Evolutionary conservation across 2,797 vertebrate species (phyloP).

Genomic region (Malurus leucopterus): DNA sequence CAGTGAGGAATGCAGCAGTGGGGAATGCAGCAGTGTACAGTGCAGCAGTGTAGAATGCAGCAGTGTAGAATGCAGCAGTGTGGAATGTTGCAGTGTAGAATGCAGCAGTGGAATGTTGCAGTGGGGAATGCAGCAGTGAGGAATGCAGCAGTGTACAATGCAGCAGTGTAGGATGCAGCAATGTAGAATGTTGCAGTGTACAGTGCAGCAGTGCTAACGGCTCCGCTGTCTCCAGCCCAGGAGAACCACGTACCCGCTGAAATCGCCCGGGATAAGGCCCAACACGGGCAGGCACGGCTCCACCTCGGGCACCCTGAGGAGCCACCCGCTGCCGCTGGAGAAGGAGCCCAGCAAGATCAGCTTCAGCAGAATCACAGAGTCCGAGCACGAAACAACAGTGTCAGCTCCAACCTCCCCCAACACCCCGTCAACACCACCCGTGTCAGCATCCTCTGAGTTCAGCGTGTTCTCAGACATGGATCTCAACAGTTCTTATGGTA

Average conservation of each 20-base stretch:
- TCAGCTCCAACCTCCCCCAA: constrained; percentile 91
- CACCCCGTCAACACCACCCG: constrained; percentile 87
- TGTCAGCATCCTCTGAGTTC: constrained; percentile 89
- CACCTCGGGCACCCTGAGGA: constrained; percentile 82
- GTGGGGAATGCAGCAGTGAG: too few species aligned
- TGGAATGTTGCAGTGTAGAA: rapidly evolving
- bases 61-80: neutral
- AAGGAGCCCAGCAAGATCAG: constrained; percentile 95
- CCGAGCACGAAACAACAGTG: constrained; percentile 78
- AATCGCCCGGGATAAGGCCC: constrained; percentile 92
- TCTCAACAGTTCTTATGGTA: constrained; percentile 81
- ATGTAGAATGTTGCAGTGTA: too few species aligned
- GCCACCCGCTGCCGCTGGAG: constrained; percentile 90
- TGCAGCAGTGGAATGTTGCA: too few species aligned
- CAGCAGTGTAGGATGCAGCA: too few species aligned
- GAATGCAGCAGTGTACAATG: neutral
- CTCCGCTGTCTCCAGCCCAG: constrained; percentile 77
- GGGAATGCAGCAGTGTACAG: too few species aligned
- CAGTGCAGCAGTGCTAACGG: neutral
- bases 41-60: neutral
- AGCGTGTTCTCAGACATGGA: constrained; percentile 89
- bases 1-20: too few species aligned
- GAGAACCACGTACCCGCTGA: constrained; percentile 88
- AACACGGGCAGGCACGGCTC: constrained; percentile 84
- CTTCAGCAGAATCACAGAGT: constrained; percentile 90